Evolutionary conservation across 2,888 invertebrate genomes (phyloP), one percentile per base, ranked within the genome.

Genomic region (Dolomedes plantarius): DNA sequence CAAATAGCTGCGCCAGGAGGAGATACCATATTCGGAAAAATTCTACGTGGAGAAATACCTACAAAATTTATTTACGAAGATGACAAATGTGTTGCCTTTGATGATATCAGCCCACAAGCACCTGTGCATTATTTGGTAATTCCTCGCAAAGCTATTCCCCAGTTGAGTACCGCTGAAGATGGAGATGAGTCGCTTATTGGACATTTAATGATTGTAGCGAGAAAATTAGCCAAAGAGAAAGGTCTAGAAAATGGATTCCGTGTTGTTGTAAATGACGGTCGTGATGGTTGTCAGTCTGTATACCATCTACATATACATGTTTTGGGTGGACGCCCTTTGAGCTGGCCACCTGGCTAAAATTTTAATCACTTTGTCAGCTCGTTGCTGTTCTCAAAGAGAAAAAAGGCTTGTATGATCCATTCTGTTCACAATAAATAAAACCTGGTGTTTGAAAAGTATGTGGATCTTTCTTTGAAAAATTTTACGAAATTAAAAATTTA

Each of bases 231-330:
- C 39, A 87, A 87, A 46, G 77, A 89, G 19, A 65, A 88, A 16
- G 88, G 86, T 1, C 36, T 89, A 6, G 72, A 19, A 0, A 77
- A 89, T 13, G 89, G 89, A 3, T 89, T 88, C 68, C 82, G 89
- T 19, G 46, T 78, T 74, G 91, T 92, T 11, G 90, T 93, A 50
- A 93, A 93, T 89, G 91, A 93, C 88, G 93, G 93, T 1, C 89
- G 89, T 27, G 89, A 93, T 81, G 93, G 93, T 5, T 90, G 91
- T 16, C 93, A 93, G 89, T 91, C 91, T 16, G 93, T 93, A 29
- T 92, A 91, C 89, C 93, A 93, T 89, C 89, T 93, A 11, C 93
- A 93, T 89, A 80, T 93, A 5, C 93, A 93, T 89, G 91, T 93
- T 32, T 89, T 93, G 78, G 93, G 93, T 36, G 92, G 92, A 16